These are phyloP conservation scores for Drosophila siamana DNA, from an alignment of 2,888 invertebrate species.

Conservation along the genomic window DNA sequence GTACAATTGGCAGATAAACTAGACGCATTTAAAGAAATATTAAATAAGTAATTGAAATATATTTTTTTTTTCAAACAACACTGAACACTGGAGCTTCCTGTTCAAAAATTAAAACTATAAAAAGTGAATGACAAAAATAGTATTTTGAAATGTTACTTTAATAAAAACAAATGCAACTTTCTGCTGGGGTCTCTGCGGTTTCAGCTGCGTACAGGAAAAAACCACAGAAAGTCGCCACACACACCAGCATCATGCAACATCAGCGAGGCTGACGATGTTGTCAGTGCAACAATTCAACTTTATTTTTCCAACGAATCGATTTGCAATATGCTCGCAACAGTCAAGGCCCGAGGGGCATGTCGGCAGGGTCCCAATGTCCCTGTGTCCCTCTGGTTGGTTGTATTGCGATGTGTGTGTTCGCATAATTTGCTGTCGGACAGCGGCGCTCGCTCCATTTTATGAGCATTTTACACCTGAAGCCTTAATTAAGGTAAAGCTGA, in stretches of 20 bases:
- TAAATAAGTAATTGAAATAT: too few relatives aligned
- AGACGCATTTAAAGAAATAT: too few relatives aligned
- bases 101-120: too few relatives aligned
- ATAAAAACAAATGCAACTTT: not conserved
- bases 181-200: not conserved
- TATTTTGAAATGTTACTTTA: not conserved
- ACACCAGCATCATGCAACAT: conserved; percentile 17
- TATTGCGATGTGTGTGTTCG: conserved; percentile 58
- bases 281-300: conserved; percentile 51
- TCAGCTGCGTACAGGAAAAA: not conserved
- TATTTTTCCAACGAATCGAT: conserved; percentile 71
- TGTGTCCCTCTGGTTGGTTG: too few relatives aligned
- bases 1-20: too few relatives aligned
- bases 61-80: too few relatives aligned
- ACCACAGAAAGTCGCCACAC: conserved; percentile 8
- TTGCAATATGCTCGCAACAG: conserved; percentile 35
- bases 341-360: not conserved
- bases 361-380: not conserved
- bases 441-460: conserved; percentile 57
- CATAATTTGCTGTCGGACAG: conserved; percentile 53
- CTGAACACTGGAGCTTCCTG: too few relatives aligned
- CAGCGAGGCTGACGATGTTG: conserved; percentile 20
- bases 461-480: conserved; percentile 76
- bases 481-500: conserved; percentile 69
- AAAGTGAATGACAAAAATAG: too few relatives aligned